These are phyloP conservation scores for Spisula solida DNA, from an alignment of 2,888 invertebrate genomes.

Conservation along the genomic window DNA sequence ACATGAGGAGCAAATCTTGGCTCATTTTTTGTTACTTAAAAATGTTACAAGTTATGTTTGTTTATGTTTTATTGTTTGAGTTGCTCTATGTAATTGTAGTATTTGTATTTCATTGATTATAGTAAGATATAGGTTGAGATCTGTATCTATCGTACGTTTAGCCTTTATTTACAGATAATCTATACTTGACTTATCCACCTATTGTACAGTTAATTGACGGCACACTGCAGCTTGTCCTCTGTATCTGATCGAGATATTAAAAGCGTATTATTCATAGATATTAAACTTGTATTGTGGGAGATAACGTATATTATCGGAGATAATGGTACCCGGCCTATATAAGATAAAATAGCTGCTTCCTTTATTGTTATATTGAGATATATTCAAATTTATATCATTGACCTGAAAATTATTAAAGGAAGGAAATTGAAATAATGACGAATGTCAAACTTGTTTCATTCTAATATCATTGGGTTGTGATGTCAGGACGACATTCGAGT, in stretches of 20 bases:
- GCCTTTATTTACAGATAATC: not conserved
- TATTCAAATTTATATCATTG: too few species aligned
- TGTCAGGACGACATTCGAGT: too few species aligned
- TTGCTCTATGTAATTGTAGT: not conserved
- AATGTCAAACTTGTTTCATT: too few species aligned
- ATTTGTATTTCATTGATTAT: not conserved
- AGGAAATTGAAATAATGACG: too few species aligned
- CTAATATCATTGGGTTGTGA: too few species aligned
- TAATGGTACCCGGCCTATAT: not conserved
- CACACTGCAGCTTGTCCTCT: not conserved
- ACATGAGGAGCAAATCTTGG: not conserved
- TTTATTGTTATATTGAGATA: not conserved
- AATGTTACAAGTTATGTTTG: not conserved
- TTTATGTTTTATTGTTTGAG: not conserved
- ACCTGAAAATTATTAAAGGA: too few species aligned
- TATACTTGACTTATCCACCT: not conserved
- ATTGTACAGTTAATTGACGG: slow-evolving; percentile 15
- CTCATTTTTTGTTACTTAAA: not conserved
- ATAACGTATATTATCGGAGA: too few species aligned
- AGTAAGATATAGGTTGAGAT: not conserved
- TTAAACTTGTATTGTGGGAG: too few species aligned
- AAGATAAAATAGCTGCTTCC: not conserved
- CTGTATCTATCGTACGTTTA: not conserved
- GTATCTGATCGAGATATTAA: not conserved
- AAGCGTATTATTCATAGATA: not conserved